A percentile compares a stretch with the other conserved stretches of the same genome.
Evolutionary conservation across 2,113 vertebrate species (phyloP).

Genomic region (Nycticorax nycticorax): DNA sequence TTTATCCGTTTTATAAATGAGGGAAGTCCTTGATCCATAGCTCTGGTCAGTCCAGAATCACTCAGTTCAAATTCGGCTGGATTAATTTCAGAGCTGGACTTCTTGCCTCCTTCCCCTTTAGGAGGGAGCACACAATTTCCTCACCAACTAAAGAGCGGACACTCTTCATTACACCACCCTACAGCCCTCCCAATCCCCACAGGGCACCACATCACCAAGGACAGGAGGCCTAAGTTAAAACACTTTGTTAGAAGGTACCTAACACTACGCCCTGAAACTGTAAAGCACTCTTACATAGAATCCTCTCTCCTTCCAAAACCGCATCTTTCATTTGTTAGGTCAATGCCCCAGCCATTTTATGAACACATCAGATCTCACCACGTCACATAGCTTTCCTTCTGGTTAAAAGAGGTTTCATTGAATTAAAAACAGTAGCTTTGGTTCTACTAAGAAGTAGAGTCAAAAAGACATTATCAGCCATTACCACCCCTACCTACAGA

Average conservation of each 20-base stretch:
- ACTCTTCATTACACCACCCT: rapidly evolving
- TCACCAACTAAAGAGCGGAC: rapidly evolving
- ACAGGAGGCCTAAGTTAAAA: neutral
- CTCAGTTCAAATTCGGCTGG: neutral
- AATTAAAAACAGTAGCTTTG: rapidly evolving
- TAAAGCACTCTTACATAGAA: rapidly evolving
- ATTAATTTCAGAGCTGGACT: neutral
- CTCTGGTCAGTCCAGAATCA: neutral
- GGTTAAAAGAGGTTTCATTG: rapidly evolving
- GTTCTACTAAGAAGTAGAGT: rapidly evolving
- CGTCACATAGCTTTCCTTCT: neutral
- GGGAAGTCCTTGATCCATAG: neutral
- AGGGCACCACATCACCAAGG: neutral
- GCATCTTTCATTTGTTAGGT: rapidly evolving
- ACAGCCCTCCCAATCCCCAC: neutral
- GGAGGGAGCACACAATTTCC: no score
- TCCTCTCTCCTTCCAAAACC: neutral
- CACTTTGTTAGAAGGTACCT: rapidly evolving
- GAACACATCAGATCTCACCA: rapidly evolving
- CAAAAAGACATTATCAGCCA: neutral
- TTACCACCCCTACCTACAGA: neutral
- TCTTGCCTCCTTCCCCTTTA: neutral
- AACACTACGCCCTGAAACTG: rapidly evolving
- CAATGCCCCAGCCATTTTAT: rapidly evolving
- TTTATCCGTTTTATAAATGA: neutral